Evolutionary conservation across 1,140 invertebrate species (phyloP).

Genomic region (Drosophila ohnishii): DNA sequence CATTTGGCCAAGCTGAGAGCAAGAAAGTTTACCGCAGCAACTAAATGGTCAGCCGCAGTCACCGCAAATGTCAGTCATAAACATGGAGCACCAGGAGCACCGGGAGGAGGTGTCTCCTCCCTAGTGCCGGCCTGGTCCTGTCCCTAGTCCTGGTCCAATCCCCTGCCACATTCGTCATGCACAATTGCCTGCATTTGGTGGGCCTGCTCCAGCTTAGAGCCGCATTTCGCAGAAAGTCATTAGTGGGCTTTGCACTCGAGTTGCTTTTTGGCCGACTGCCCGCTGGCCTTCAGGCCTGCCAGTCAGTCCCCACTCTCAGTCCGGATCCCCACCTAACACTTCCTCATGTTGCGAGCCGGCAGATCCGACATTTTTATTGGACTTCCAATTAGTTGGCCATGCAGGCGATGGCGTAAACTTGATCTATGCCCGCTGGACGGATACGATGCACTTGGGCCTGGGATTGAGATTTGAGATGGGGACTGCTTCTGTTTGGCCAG

Average conservation of each 20-base stretch:
- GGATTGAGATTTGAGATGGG: conserved; percentile 8
- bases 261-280: conserved; percentile 65
- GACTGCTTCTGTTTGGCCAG: conserved; percentile 43
- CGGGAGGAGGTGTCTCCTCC: neutral
- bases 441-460: conserved; percentile 20
- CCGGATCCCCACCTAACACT: conserved; percentile 8
- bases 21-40: conserved; percentile 64
- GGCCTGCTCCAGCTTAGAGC: conserved; percentile 46
- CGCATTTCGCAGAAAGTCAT: conserved; percentile 76
- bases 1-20: conserved; percentile 53
- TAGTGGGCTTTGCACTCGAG: conserved; percentile 75
- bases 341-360: conserved; percentile 24
- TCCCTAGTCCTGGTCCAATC: conserved; percentile 11
- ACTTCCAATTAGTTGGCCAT: conserved; percentile 78
- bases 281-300: conserved; percentile 23
- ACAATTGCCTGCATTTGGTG: conserved; percentile 74
- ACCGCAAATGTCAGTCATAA: conserved; percentile 78
- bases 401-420: conserved; percentile 67
- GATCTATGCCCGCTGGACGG: conserved; percentile 60
- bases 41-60: conserved; percentile 68
- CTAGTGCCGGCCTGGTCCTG: neutral
- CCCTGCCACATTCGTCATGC: conserved; percentile 78
- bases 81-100: conserved; percentile 42
- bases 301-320: neutral
- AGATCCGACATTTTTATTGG: conserved; percentile 82